Evolutionary conservation across 2,797 vertebrate genomes (phyloP).

Genomic region (Sarcophilus harrisii): DNA sequence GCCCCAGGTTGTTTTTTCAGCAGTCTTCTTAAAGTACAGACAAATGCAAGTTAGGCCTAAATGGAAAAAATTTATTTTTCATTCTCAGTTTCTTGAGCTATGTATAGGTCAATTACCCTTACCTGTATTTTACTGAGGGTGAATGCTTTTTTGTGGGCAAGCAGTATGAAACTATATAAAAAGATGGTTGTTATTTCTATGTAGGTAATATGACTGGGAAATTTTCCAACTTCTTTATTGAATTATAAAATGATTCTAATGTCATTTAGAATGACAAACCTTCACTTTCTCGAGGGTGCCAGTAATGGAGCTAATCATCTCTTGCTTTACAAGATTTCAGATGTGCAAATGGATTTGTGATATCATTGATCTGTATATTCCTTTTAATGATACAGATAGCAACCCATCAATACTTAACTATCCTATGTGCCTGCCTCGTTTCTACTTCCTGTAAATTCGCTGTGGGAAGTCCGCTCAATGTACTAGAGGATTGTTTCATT

Average conservation of each 20-base stretch:
- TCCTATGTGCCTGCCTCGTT: background rate
- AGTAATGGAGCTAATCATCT: constrained; percentile 42
- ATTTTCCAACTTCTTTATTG: constrained; percentile 47
- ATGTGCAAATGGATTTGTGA: background rate
- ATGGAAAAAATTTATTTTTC: constrained; percentile 39
- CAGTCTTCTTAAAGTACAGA: background rate
- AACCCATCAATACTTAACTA: background rate
- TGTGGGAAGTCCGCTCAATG: background rate
- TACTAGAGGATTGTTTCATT: background rate
- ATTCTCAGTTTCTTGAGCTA: constrained; percentile 51
- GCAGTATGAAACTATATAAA: constrained; percentile 49
- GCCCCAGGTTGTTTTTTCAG: background rate
- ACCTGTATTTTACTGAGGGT: constrained; percentile 52
- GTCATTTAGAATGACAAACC: background rate
- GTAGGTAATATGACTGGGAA: constrained; percentile 13
- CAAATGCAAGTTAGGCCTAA: background rate
- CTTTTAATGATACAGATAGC: background rate
- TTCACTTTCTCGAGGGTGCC: background rate
- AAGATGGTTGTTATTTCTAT: constrained; percentile 24
- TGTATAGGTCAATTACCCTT: constrained; percentile 34
- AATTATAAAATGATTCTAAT: constrained; percentile 56
- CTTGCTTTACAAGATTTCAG: constrained; percentile 50
- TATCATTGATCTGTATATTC: background rate
- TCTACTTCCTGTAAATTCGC: background rate
- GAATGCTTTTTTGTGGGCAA: constrained; percentile 20